Percentiles rank a stretch among this genome's conserved stretches.
phyloP scores from a whole-genome alignment of 2,113 vertebrate genomes.

The Bagarius yarrelli region DNA sequence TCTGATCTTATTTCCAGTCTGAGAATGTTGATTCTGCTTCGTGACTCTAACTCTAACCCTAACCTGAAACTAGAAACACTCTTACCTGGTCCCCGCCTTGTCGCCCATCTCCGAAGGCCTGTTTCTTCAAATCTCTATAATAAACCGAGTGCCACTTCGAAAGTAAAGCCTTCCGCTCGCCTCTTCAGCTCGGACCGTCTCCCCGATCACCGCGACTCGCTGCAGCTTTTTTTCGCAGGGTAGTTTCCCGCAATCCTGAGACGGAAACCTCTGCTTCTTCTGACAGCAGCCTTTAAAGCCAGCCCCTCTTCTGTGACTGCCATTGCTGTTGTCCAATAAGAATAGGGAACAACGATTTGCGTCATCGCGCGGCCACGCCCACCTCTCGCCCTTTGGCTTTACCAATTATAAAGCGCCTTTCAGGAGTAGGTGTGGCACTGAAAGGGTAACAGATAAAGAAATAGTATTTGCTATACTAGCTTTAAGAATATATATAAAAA shows the following conservation, averaged over 20 bases:
- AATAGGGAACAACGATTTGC: background rate
- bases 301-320: background rate
- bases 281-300: conserved; percentile 50
- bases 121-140: conserved; percentile 14
- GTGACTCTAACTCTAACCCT: background rate
- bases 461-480: background rate
- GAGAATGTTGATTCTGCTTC: background rate
- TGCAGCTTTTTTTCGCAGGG: conserved; percentile 3
- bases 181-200: conserved; percentile 29
- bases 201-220: background rate
- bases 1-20: background rate
- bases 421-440: conserved; percentile 23
- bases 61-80: conserved; percentile 15
- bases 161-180: conserved; percentile 14
- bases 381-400: conserved; percentile 33
- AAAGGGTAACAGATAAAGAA: background rate
- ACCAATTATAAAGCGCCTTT: conserved; percentile 52
- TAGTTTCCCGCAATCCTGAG: conserved; percentile 54
- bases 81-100: conserved; percentile 68
- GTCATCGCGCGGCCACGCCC: conserved; percentile 26
- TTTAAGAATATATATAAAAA: background rate
- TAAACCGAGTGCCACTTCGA: conserved; percentile 28
- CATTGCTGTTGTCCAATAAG: background rate
- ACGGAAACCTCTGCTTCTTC: conserved; percentile 50
- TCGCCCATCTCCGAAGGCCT: conserved; percentile 63